Base-by-base conservation (phyloP, 1,140 invertebrate genomes). In the Tigriopus japonicus region DNA sequence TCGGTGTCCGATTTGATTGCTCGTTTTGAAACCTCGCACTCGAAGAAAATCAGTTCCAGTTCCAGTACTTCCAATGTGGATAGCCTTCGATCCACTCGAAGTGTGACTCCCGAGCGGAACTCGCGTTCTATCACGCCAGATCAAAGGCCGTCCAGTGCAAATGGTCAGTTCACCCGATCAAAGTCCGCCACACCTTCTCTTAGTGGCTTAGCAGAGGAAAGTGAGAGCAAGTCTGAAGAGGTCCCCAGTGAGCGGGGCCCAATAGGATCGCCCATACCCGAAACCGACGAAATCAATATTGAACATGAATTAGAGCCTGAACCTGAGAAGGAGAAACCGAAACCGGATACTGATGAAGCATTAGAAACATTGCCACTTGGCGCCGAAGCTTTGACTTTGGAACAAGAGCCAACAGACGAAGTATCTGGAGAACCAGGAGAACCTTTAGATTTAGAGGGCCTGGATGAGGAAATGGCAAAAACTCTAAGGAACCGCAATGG, bases 1-100 rank as follows among this genome's bases (percentile, higher is more conserved):
- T 35, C 28, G 21, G 52, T 54, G 17, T 54, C 52, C 14, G 52
- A 54, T 13, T 54, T 54, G 21, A 54, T 54, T 54, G 52, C 52
- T 7, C 21, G 21, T 7, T 54, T 54, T 54, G 52, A 54, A 54
- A n/a, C 21, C 9, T 19, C 15, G 7, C 2, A 51, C 21, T 51
- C 45, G 3, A 51, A 51, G 15, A 51, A 51, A 19, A 51, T 7
- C 21, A 51, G 45, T 51, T 19, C 15, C 3, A 51, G 21, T 9
- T 35, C 28, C 9, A 35, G 28, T 35, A 9, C 9, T 5, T 35
- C 28, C 28, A 35, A 35, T 35, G 28, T 35, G 28, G 28, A 35
- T 35, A 35, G 28, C 9, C 28, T 35, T 35, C 28, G 28, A 9
- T 35, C 28, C 1, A 54, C 21, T 6, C 5, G 21, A 19, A 54